These are phyloP conservation scores for Sympetrum striolatum DNA, from an alignment of 2,888 invertebrate genomes.

Conservation along the genomic window DNA sequence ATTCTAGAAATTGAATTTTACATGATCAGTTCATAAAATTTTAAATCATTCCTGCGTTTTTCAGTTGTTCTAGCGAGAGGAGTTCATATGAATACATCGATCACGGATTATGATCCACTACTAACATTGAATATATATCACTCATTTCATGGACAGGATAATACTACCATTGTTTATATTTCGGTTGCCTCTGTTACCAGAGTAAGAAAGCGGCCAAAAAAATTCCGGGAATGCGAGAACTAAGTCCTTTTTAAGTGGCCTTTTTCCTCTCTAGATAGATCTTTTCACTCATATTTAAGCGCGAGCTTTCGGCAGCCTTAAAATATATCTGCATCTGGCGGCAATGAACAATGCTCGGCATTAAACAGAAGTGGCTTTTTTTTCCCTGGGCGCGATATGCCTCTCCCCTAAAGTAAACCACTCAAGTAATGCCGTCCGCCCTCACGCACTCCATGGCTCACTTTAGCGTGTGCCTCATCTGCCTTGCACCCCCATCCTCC, in stretches of 20 bases:
- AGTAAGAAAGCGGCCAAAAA: too few species aligned
- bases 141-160: too few species aligned
- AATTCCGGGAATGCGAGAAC: background rate
- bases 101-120: too few species aligned
- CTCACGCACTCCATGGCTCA: background rate
- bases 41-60: too few species aligned
- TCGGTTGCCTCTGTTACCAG: too few species aligned
- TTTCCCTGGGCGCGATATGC: background rate
- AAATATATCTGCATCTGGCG: background rate
- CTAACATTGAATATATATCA: too few species aligned
- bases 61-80: too few species aligned
- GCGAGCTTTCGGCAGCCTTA: background rate
- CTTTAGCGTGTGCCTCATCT: background rate
- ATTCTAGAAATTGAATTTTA: too few species aligned
- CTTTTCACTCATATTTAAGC: background rate
- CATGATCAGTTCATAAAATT: too few species aligned
- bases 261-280: background rate
- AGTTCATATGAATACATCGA: too few species aligned
- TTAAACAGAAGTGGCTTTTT: background rate
- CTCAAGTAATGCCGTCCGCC: background rate
- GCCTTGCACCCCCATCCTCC: background rate
- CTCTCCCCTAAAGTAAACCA: background rate
- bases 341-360: background rate
- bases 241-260: background rate
- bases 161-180: too few species aligned